Base-by-base conservation (phyloP, 2,888 invertebrate genomes). In the Carcina quercana region DNA sequence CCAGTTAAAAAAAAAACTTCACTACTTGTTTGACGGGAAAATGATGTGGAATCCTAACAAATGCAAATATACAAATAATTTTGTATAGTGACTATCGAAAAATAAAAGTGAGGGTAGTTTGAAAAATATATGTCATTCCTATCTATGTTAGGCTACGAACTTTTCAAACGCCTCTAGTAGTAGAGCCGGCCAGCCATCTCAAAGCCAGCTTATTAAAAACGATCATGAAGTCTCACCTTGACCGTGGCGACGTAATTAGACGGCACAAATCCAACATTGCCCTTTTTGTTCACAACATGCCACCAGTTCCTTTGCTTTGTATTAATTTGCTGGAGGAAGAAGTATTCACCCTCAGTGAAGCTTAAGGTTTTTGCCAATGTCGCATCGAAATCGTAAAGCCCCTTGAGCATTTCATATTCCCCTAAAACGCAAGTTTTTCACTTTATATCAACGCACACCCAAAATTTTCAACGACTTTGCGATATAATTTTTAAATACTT, bases 231-330 rank as follows among this genome's bases (percentile, higher is more conserved):
- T 47, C 61, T 74, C 63, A 93, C 94, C 86, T 92, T 91, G 53
- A 92, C 87, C 53, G 88, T 86, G 52, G 90, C 89, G 34, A 94
- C 93, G 76, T 94, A 94, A 86, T 94, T 94, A 30, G 93, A 94
- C 38, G 94, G 94, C 47, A 94, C 93, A 59, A 93, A 94, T 30
- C 94, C 94, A 46, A 93, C 87, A 68, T 92, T 91, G 50, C 93
- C 94, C 62, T 88, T 89, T 65, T 87, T 89, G 76, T 93, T 93
- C 47, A 94, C 90, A 28, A 94, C 94, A 84, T 93, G 92, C 94
- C 93, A 94, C 94, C 94, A 94, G 64, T 94, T 94, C 42, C 90
- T 86, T 63, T 93, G 92, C 55, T 93, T 92, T 3, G 90, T 89
- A 42, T 90, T 91, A 13, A 87, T 90, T 61, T 93, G 93, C 56